phyloP scores from a whole-genome alignment of 2,113 vertebrate genomes.

The Phaethon lepturus region DNA sequence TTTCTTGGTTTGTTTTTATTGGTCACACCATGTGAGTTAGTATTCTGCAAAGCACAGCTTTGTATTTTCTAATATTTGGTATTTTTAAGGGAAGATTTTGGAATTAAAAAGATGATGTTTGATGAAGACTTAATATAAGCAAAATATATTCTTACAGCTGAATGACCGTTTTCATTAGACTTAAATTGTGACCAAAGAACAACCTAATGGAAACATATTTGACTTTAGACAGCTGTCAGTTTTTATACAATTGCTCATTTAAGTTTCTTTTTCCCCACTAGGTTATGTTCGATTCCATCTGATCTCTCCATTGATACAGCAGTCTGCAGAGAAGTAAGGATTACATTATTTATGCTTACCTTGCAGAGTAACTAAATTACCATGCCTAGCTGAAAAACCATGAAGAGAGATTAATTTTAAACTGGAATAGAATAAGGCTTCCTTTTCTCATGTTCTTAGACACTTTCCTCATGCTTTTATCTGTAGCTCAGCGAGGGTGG shows the following conservation, averaged over 20 bases:
- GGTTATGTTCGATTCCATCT: constrained; percentile 93
- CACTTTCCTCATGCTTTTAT: not conserved
- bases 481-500: not conserved
- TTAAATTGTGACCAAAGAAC: not conserved
- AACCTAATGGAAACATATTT: not conserved
- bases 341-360: not conserved
- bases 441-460: not conserved
- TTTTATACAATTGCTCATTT: not conserved
- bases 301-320: constrained; percentile 91
- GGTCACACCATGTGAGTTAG: not conserved
- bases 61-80: not conserved
- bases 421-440: not conserved
- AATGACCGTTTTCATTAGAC: not conserved
- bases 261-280: constrained; percentile 67
- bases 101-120: not conserved
- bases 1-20: not conserved
- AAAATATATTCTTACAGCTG: not conserved
- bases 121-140: not conserved
- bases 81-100: not conserved
- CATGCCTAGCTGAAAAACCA: not conserved
- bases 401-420: not conserved
- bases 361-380: not conserved
- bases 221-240: not conserved
- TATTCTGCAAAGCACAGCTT: not conserved
- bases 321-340: constrained; percentile 91